Percentiles rank a stretch among this genome's conserved stretches.
Evolutionary conservation across 2,113 vertebrate species (phyloP).

Genomic region (Hystrix cristata): DNA sequence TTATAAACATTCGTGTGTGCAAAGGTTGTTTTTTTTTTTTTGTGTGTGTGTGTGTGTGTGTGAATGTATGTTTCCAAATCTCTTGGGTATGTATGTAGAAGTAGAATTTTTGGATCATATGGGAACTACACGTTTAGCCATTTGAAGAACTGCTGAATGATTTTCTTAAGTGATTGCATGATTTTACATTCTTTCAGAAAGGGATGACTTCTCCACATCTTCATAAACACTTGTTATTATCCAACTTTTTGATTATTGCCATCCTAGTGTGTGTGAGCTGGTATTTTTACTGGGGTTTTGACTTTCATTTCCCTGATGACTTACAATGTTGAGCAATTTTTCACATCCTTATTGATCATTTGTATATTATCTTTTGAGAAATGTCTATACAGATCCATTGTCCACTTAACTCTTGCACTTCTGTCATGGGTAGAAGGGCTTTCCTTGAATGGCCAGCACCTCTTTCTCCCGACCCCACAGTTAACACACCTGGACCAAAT

Average conservation of each 20-base stretch:
- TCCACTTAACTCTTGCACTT: neutral
- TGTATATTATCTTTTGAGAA: neutral
- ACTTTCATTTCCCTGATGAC: neutral
- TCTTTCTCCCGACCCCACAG: neutral
- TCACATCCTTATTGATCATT: neutral
- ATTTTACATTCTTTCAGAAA: neutral
- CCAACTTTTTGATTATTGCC: neutral
- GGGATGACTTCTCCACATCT: neutral
- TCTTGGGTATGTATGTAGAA: neutral
- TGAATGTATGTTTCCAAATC: neutral
- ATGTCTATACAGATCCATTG: neutral
- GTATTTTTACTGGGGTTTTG: neutral
- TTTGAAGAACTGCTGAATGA: neutral
- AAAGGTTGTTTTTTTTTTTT: neutral
- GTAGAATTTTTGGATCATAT: neutral
- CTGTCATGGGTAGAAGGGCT: neutral
- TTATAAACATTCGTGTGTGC: neutral
- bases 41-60: neutral
- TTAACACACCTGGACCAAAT: neutral
- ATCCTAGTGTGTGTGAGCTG: neutral
- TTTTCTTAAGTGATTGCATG: neutral
- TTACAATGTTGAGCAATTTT: neutral
- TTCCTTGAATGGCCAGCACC: neutral
- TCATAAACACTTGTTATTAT: neutral
- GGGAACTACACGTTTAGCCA: neutral